A percentile compares a stretch with the other conserved stretches of the same genome.
phyloP scores from a whole-genome alignment of 2,888 invertebrate genomes.

The Perizoma flavofasciatum region DNA sequence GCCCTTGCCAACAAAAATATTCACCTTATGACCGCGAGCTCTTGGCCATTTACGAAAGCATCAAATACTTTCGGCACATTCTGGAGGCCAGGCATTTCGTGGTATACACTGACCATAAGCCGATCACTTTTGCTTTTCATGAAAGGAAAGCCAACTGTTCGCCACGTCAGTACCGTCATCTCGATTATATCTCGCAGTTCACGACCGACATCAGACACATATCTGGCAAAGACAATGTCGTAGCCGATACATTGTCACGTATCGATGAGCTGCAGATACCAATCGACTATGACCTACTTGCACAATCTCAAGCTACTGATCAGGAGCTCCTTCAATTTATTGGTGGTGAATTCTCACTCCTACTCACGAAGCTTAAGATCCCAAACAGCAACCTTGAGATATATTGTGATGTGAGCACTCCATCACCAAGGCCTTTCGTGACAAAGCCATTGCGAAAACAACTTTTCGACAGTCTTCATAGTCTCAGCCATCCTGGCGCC shows the following conservation, averaged over 20 bases:
- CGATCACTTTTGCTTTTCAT: not conserved
- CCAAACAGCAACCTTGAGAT: slow-evolving; percentile 20
- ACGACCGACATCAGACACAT: too few species aligned
- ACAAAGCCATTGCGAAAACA: slow-evolving; percentile 30
- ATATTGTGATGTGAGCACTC: slow-evolving; percentile 40
- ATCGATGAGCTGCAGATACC: too few species aligned
- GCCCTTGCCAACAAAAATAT: slow-evolving; percentile 2
- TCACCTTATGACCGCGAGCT: slow-evolving; percentile 12
- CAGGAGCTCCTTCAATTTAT: too few species aligned
- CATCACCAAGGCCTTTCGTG: slow-evolving; percentile 38
- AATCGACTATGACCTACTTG: too few species aligned
- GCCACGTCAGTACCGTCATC: not conserved
- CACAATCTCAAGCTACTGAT: too few species aligned
- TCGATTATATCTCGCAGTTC: too few species aligned
- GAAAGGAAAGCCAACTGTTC: not conserved
- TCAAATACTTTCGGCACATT: slow-evolving; percentile 22
- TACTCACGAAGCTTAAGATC: slow-evolving; percentile 11
- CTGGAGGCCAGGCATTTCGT: not conserved
- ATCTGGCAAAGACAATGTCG: too few species aligned
- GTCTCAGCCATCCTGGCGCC: slow-evolving; percentile 38
- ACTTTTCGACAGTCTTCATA: slow-evolving; percentile 41
- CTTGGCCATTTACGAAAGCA: slow-evolving; percentile 16
- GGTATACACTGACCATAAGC: not conserved
- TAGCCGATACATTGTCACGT: too few species aligned
- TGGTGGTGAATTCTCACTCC: too few species aligned